A percentile compares a stretch with the other conserved stretches of the same genome.
These are phyloP conservation scores for Pogonomyrmex barbatus DNA, from an alignment of 1,140 invertebrate genomes.

Conservation along the genomic window DNA sequence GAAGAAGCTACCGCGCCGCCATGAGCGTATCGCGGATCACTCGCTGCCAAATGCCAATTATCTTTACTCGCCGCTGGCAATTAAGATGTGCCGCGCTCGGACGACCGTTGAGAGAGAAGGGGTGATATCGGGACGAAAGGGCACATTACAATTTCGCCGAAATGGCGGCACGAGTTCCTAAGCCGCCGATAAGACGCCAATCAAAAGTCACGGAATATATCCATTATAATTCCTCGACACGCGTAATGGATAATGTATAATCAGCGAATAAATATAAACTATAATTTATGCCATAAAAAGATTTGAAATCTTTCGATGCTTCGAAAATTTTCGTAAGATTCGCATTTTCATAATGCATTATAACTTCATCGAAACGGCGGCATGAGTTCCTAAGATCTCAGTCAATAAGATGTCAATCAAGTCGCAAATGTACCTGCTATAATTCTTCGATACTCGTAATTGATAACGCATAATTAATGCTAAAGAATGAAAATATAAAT, in stretches of 20 bases:
- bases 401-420: too few relatives aligned
- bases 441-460: not conserved
- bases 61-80: conserved; percentile 74
- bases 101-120: conserved; percentile 23
- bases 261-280: not conserved
- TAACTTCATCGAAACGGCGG: too few relatives aligned
- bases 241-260: too few relatives aligned
- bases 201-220: not conserved
- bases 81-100: conserved; percentile 69
- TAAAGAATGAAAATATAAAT: not conserved
- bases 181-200: not conserved
- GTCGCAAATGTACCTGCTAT: not conserved
- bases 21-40: conserved; percentile 75
- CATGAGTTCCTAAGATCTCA: too few relatives aligned
- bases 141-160: conserved; percentile 50
- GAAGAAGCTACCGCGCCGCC: conserved; percentile 71
- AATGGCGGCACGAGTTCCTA: conserved; percentile 18
- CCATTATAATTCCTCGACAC: not conserved
- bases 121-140: conserved; percentile 45
- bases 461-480: not conserved
- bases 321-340: too few relatives aligned
- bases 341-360: too few relatives aligned
- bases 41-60: conserved; percentile 80
- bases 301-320: not conserved
- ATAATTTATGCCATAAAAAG: not conserved